Conservation (phyloP, 2,113 vertebrate genomes). For the Pteropus alecto region DNA sequence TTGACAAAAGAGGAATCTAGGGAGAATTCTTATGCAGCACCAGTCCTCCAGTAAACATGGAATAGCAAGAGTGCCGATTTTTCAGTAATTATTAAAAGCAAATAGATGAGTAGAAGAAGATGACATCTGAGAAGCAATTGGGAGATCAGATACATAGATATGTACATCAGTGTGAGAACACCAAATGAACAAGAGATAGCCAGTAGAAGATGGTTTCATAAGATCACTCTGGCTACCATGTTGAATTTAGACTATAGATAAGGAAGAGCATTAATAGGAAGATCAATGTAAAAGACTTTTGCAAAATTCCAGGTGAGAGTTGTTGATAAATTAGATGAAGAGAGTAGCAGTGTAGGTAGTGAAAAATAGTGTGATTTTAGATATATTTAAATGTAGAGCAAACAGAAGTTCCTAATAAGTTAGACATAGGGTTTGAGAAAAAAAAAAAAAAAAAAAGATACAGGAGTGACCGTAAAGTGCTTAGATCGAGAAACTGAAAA, state of each 20-base stretch:
- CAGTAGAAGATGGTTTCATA: neutral
- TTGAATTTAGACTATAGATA: neutral
- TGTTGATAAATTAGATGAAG: neutral
- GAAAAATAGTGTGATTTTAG: neutral
- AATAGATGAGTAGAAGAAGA: neutral
- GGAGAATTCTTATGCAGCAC: neutral
- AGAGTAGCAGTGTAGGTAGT: neutral
- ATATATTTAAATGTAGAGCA: neutral
- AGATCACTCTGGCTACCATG: neutral
- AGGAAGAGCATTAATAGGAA: neutral
- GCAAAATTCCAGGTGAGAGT: neutral
- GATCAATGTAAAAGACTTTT: neutral
- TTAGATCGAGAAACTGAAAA: neutral
- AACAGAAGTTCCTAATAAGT: neutral
- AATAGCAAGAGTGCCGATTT: neutral
- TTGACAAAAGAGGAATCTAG: neutral
- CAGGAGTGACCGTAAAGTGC: neutral
- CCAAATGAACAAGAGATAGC: neutral
- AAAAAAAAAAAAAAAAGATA: neutral
- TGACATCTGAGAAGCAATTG: neutral
- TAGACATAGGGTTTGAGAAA: neutral
- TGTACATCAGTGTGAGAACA: neutral
- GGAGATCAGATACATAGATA: neutral
- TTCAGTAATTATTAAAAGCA: neutral
- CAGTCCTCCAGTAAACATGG: neutral